Evolutionary conservation across 2,113 vertebrate species (phyloP).

Genomic region (Catharus fuscescens): DNA sequence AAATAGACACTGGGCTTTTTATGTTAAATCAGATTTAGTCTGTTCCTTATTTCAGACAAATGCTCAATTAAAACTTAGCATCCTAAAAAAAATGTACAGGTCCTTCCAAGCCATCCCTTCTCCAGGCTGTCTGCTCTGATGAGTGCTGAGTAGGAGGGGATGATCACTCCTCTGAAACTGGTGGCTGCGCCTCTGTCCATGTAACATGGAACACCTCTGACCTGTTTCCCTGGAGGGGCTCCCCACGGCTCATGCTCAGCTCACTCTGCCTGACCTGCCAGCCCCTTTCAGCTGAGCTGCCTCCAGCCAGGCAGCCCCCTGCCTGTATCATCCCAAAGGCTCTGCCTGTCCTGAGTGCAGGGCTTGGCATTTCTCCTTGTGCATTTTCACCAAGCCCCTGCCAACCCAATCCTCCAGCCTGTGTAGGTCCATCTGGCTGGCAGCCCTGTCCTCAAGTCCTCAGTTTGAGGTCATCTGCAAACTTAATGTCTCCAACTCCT

Average conservation of each 20-base stretch:
- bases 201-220: fast-evolving
- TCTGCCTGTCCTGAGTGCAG: no score
- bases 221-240: neutral
- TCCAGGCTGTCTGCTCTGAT: neutral
- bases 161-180: neutral
- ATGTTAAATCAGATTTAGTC: neutral
- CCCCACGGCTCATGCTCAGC: neutral
- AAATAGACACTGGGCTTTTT: neutral
- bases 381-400: neutral
- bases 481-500: neutral
- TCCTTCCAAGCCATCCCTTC: neutral
- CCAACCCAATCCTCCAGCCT: neutral
- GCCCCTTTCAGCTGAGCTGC: neutral
- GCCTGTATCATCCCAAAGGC: fast-evolving
- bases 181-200: neutral
- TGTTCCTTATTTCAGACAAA: neutral
- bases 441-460: neutral
- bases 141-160: neutral
- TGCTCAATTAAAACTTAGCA: neutral
- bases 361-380: neutral
- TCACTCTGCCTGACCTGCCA: neutral
- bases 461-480: neutral
- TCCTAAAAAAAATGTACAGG: neutral
- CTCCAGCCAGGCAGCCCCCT: neutral
- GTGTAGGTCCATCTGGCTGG: neutral